Evolutionary conservation across 2,888 invertebrate genomes (phyloP), one percentile per base, ranked within the genome.

Genomic region (Acleris laterana): DNA sequence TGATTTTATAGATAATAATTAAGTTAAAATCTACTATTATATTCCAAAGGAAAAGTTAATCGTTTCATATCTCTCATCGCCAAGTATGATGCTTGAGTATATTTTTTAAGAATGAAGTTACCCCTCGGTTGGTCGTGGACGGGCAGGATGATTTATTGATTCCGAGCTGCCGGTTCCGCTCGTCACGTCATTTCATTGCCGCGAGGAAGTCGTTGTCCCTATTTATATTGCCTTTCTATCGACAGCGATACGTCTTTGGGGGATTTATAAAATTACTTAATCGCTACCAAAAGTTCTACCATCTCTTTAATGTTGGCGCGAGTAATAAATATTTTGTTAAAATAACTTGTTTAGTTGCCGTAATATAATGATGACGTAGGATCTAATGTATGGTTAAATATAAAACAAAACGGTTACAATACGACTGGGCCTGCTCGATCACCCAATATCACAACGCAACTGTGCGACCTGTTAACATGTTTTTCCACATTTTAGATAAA

Each of bases 71-170:
- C 49, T 56, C 55, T 25, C 25, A 48, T 56, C 19, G 3, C 22
- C 44, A 7, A 50, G 46, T 53, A 49, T 49, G 49, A 32, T 49
- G 62, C 55, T 49, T 19, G 49, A 42, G 57, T 50, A 32, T 53
- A 53, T 53, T 51, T 56, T 49, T 49, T 49, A 61, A 50, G 57
- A 67, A 81, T 79, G 77, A 77, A 79, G 81, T 82, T 77, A 78
- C 78, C 77, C 77, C 75, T 74, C 68, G 58, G 38, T 9, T 56
- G 72, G 71, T 68, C 69, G 70, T 73, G 69, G 72, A 76, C 73
- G 77, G 81, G 81, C 82, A 76, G 75, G 77, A 78, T 77, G 79
- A 80, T 71, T 73, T 82, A 84, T 83, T 82, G 82, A 84, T 84
- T 81, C 77, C 80, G 79, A 76, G 73, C 73, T 72, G 69, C 71